Conservation (phyloP, 1,140 invertebrate species). For the Melanaphis sacchari region DNA sequence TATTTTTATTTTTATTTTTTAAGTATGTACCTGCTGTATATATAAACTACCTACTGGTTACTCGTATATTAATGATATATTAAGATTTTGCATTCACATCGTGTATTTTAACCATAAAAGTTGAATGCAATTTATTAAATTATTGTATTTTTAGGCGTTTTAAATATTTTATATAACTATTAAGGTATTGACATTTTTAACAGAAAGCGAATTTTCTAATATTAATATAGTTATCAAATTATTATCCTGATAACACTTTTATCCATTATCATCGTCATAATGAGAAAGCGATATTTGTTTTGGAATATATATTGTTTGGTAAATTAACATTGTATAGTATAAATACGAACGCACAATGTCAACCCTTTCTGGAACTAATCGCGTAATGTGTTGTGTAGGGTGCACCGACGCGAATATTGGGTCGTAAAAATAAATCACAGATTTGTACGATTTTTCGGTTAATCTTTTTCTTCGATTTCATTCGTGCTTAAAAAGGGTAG, state of each 20-base stretch:
- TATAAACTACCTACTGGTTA: too few relatives aligned
- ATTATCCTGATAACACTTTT: neutral
- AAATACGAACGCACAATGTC: neutral
- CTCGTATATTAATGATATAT: too few relatives aligned
- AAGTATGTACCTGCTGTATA: neutral
- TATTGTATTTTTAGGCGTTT: neutral
- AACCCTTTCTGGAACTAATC: conserved; percentile 49
- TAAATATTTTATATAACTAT: neutral
- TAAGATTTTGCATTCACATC: too few relatives aligned
- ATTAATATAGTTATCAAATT: neutral
- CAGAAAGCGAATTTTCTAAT: neutral
- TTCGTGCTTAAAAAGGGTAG: conserved; percentile 39
- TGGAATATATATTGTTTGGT: neutral
- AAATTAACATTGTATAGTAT: neutral
- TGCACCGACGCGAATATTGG: conserved; percentile 40
- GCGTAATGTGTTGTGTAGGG: conserved; percentile 32
- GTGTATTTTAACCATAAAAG: too few relatives aligned
- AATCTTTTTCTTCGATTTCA: conserved; percentile 43
- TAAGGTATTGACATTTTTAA: neutral
- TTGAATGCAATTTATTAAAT: too few relatives aligned
- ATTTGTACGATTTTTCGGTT: conserved; percentile 55
- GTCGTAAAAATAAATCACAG: conserved; percentile 53
- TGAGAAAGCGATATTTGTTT: neutral
- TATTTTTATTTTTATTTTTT: neutral
- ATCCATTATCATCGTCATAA: neutral